phyloP scores from a whole-genome alignment of 2,113 vertebrate genomes.

The Spea multiplicata region DNA sequence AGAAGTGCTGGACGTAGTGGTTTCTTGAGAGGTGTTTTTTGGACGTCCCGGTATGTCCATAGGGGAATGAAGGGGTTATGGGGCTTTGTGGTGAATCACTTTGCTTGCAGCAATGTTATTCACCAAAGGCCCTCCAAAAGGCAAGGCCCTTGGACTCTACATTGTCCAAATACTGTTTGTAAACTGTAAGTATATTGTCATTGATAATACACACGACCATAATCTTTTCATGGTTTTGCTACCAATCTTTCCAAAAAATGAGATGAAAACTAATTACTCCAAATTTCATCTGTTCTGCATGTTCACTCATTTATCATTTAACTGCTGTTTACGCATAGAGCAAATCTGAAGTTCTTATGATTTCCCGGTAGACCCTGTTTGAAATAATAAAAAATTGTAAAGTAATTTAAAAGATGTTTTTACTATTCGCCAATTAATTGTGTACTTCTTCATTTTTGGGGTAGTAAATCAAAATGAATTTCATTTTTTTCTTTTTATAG shows the following conservation, averaged over 20 bases:
- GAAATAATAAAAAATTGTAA: background rate
- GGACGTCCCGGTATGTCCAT: too few relatives aligned
- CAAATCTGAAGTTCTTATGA: conserved; percentile 5
- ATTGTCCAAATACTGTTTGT: too few relatives aligned
- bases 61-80: too few relatives aligned
- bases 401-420: background rate
- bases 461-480: too few relatives aligned
- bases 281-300: conserved; percentile 29
- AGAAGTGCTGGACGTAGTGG: too few relatives aligned
- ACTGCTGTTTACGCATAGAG: conserved; percentile 9
- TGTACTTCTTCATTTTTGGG: background rate
- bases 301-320: conserved; percentile 20
- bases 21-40: too few relatives aligned
- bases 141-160: too few relatives aligned
- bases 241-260: conserved; percentile 15
- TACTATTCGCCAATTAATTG: background rate
- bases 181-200: too few relatives aligned
- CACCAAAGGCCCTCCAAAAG: too few relatives aligned
- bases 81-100: too few relatives aligned
- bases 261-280: conserved; percentile 25
- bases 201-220: background rate
- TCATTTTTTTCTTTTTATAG: too few relatives aligned
- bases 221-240: conserved; percentile 25
- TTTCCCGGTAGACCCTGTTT: conserved; percentile 8
- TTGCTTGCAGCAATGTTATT: too few relatives aligned